Percentiles rank a stretch among this genome's conserved stretches.
phyloP scores from a whole-genome alignment of 2,113 vertebrate species.

The Aegotheles bennettii region DNA sequence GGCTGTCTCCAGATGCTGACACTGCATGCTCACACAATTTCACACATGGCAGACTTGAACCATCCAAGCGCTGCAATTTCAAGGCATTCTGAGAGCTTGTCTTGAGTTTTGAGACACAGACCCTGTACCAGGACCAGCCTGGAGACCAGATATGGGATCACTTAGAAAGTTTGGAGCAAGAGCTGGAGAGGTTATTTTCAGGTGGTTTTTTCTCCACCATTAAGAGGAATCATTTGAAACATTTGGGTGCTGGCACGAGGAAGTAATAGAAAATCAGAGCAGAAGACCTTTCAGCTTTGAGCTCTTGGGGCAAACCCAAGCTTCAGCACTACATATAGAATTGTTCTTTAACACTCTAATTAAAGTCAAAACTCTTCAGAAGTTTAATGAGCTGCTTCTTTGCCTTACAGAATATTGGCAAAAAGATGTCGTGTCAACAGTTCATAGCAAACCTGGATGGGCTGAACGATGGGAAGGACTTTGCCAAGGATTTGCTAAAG shows the following conservation, averaged over 20 bases:
- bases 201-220: not conserved
- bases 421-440: constrained; percentile 97
- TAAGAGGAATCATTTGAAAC: not conserved
- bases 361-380: not conserved
- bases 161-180: not conserved
- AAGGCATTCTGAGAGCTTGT: not conserved
- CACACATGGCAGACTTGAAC: not conserved
- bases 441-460: constrained; percentile 94
- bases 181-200: not conserved
- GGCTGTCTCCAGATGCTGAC: not conserved
- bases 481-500: constrained; percentile 94
- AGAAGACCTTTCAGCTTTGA: not conserved
- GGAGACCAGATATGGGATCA: not conserved
- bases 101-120: not conserved
- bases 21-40: not conserved
- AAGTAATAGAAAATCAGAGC: not conserved
- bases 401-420: constrained; percentile 90
- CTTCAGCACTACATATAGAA: not conserved
- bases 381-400: constrained; percentile 13
- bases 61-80: not conserved
- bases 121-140: not conserved
- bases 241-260: not conserved
- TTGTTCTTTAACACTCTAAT: not conserved
- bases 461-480: constrained; percentile 91
- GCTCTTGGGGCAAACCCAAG: not conserved